A percentile compares a stretch with the other conserved stretches of the same genome.
Conservation (phyloP, 2,797 vertebrate species). For the Carduelis carduelis region DNA sequence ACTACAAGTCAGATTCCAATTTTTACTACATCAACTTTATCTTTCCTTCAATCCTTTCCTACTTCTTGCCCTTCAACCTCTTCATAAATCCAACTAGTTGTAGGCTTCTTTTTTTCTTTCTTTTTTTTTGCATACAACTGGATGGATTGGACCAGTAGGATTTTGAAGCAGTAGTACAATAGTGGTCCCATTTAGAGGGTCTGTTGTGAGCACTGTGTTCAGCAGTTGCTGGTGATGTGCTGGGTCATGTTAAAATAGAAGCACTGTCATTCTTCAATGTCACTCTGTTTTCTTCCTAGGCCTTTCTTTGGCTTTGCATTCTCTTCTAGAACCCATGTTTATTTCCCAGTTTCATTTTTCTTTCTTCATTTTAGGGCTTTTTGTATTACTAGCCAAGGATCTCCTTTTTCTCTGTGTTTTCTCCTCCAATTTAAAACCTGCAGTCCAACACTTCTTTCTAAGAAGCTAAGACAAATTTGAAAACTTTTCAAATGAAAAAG, state of each 20-base stretch:
- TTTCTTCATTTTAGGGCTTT: background rate
- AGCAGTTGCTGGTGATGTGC: background rate
- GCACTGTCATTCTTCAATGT: background rate
- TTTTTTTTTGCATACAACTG: background rate
- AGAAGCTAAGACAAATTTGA: background rate
- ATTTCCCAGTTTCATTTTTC: background rate
- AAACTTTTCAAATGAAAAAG: background rate
- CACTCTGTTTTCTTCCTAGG: background rate
- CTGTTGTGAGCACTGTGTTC: background rate
- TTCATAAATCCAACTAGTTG: background rate
- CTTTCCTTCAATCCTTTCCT: background rate
- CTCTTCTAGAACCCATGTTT: background rate
- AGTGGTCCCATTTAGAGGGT: background rate
- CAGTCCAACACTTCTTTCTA: background rate
- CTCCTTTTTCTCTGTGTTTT: background rate
- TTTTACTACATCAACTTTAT: background rate
- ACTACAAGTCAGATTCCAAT: background rate
- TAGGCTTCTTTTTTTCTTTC: too few species aligned
- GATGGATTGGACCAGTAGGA: background rate
- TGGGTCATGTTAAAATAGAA: background rate
- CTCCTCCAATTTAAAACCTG: background rate
- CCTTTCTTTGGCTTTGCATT: background rate
- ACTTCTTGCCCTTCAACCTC: background rate
- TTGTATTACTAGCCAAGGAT: accelerated
- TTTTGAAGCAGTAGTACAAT: background rate